These are phyloP conservation scores for Cyclopterus lumpus DNA, from an alignment of 2,797 vertebrate species.

Conservation along the genomic window DNA sequence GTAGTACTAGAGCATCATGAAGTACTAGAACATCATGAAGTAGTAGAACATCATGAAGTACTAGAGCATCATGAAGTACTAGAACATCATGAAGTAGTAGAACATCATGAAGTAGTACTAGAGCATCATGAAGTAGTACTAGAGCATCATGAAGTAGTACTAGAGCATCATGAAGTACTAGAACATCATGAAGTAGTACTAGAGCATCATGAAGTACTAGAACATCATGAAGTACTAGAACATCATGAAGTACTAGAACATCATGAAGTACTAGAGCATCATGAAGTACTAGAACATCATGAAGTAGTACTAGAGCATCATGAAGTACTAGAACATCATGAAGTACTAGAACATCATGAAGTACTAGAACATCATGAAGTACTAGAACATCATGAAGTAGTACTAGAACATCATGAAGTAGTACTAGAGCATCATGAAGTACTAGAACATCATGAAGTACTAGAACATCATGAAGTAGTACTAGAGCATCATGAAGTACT, in stretches of 20 bases:
- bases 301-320: background rate
- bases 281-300: constrained; percentile 61
- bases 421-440: constrained; percentile 46
- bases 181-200: background rate
- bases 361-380: background rate
- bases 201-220: background rate
- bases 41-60: background rate
- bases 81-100: no score
- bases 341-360: constrained; percentile 58
- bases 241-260: background rate
- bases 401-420: no score
- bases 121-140: background rate
- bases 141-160: background rate
- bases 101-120: constrained; percentile 72
- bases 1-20: constrained; percentile 55
- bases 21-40: background rate
- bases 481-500: constrained; percentile 31
- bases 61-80: background rate
- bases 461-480: constrained; percentile 67
- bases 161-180: constrained; percentile 73
- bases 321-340: no score
- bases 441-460: background rate
- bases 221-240: constrained; percentile 73
- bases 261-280: constrained; percentile 35
- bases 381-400: no score